Evolutionary conservation across 2,113 vertebrate species (phyloP).

Genomic region (Chloropsis hardwickii): DNA sequence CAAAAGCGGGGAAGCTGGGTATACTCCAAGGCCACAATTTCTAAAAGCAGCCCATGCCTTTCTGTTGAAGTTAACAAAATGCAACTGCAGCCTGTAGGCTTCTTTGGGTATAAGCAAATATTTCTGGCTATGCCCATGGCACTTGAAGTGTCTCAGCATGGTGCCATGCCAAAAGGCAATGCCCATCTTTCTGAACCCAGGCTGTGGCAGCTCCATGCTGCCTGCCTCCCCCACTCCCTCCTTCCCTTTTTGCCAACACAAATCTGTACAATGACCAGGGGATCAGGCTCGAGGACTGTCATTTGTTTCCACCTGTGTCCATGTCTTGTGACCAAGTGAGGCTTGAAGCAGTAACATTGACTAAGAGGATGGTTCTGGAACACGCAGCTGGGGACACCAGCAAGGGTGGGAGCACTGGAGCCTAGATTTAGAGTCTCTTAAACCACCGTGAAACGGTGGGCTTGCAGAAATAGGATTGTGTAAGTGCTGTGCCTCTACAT

Average conservation of each 20-base stretch:
- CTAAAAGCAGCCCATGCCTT: neutral
- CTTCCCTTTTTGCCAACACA: neutral
- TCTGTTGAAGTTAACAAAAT: neutral
- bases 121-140: accelerated
- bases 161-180: neutral
- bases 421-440: neutral
- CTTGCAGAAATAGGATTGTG: neutral
- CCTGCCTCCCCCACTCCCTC: neutral
- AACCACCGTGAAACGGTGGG: accelerated
- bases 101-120: neutral
- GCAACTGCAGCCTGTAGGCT: neutral
- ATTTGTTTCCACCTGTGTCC: neutral
- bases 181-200: accelerated
- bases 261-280: accelerated
- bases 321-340: neutral
- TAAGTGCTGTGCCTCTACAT: neutral
- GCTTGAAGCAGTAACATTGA: neutral
- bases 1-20: neutral
- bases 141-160: neutral
- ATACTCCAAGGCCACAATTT: neutral
- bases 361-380: neutral
- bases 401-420: neutral
- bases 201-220: accelerated
- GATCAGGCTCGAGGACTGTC: accelerated
- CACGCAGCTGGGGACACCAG: neutral